Conservation (phyloP, 2,888 invertebrate genomes). For the Oscheius sp. region DNA sequence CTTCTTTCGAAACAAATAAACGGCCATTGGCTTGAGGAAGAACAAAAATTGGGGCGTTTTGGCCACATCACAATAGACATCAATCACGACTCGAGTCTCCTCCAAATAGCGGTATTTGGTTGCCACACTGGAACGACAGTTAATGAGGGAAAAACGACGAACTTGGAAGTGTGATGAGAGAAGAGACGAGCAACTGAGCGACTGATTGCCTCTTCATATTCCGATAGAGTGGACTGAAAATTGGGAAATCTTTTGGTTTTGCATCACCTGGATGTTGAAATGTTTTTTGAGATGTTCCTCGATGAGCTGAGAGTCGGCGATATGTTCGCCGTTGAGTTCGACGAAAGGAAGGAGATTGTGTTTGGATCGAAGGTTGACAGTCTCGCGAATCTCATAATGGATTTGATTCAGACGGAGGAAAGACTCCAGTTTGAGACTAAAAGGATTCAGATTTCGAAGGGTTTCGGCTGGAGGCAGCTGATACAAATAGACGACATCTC, state of each 20-base stretch:
- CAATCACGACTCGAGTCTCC: neutral
- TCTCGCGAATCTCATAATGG: neutral
- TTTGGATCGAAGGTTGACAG: neutral
- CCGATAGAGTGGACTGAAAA: neutral
- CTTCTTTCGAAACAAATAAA: neutral
- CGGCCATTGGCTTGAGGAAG: neutral
- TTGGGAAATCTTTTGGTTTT: neutral
- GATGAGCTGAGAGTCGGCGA: constrained; percentile 11
- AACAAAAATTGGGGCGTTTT: neutral
- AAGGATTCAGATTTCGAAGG: constrained; percentile 3
- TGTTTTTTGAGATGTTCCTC: constrained; percentile 1
- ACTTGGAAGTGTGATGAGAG: neutral
- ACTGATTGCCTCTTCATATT: neutral
- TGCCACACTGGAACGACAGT: neutral
- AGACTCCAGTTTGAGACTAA: neutral
- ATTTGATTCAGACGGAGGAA: constrained; percentile 3
- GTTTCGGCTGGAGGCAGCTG: neutral
- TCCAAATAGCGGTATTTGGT: neutral
- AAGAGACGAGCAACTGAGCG: neutral
- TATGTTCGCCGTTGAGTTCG: constrained; percentile 7
- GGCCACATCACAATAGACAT: neutral
- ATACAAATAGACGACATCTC: constrained; percentile 18
- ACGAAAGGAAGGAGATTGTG: constrained; percentile 7
- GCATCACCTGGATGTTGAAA: neutral
- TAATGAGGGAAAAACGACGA: neutral